phyloP scores from a whole-genome alignment of 2,113 vertebrate species.

The Plecotus auritus region DNA sequence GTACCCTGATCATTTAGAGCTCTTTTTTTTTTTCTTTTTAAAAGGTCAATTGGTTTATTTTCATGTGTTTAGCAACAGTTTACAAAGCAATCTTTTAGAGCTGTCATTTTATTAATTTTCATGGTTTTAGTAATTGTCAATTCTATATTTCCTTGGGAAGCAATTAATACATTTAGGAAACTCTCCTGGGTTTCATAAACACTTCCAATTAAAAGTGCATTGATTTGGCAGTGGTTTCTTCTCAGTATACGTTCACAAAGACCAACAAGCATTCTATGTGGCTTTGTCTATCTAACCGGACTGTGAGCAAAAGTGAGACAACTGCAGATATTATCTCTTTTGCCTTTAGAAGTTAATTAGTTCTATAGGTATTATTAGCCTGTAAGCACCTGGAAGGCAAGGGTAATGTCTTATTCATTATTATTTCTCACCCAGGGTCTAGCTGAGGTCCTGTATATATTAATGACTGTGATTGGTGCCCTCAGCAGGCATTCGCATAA shows the following conservation, averaged over 20 bases:
- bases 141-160: conserved; percentile 74
- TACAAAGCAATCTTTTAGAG: conserved; percentile 65
- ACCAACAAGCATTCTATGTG: neutral
- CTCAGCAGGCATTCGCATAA: conserved; percentile 7
- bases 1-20: conserved; percentile 32
- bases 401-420: conserved; percentile 52
- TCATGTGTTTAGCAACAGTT: conserved; percentile 63
- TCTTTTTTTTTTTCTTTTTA: neutral
- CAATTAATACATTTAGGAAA: conserved; percentile 73
- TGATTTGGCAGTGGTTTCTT: conserved; percentile 56
- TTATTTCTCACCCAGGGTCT: neutral
- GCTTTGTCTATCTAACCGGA: conserved; percentile 40
- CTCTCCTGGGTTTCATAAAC: conserved; percentile 62
- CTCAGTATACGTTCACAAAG: conserved; percentile 37
- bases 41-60: conserved; percentile 72
- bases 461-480: neutral
- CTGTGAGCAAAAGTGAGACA: conserved; percentile 45
- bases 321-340: neutral
- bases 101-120: conserved; percentile 67
- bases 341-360: conserved; percentile 63
- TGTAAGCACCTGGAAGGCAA: conserved; percentile 55
- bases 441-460: neutral
- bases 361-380: conserved; percentile 46
- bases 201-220: conserved; percentile 67
- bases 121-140: conserved; percentile 66